A percentile compares a stretch with the other conserved stretches of the same genome.
Evolutionary conservation across 2,888 invertebrate species (phyloP).

Genomic region (Caenorhabditis uteleia): DNA sequence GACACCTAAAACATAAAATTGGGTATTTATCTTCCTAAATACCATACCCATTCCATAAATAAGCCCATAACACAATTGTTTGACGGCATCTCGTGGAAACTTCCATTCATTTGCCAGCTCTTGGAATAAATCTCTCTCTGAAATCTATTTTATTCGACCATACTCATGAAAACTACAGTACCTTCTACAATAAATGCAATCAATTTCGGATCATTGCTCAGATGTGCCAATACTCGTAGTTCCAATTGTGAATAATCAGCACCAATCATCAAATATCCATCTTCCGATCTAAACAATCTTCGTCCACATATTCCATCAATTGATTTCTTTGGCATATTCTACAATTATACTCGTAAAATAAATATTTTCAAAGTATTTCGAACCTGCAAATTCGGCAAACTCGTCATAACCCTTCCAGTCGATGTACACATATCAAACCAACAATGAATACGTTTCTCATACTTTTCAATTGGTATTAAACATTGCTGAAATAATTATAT

Average conservation of each 20-base stretch:
- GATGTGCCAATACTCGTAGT: constrained; percentile 88
- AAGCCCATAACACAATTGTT: constrained; percentile 72
- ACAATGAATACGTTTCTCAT: constrained; percentile 18
- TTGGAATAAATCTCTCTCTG: constrained; percentile 39
- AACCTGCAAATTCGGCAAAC: constrained; percentile 86
- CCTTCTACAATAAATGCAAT: constrained; percentile 23
- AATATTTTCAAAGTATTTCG: neutral
- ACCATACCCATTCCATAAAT: constrained; percentile 89
- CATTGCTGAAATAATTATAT: constrained; percentile 4
- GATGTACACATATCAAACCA: constrained; percentile 34
- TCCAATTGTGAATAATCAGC: constrained; percentile 97
- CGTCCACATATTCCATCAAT: constrained; percentile 25
- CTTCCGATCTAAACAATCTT: constrained; percentile 20
- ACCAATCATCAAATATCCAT: constrained; percentile 78
- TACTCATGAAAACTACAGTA: neutral
- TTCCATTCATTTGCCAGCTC: constrained; percentile 41
- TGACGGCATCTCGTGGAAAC: constrained; percentile 75
- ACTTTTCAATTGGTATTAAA: constrained; percentile 11
- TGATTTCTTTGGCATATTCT: constrained; percentile 78
- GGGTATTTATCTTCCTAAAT: neutral
- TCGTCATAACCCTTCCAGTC: constrained; percentile 83
- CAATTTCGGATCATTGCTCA: constrained; percentile 78
- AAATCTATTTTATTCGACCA: neutral
- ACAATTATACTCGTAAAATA: neutral
- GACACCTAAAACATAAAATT: constrained; percentile 65